Evolutionary conservation across 1,140 invertebrate species (phyloP).

Genomic region (Achatina immaculata): DNA sequence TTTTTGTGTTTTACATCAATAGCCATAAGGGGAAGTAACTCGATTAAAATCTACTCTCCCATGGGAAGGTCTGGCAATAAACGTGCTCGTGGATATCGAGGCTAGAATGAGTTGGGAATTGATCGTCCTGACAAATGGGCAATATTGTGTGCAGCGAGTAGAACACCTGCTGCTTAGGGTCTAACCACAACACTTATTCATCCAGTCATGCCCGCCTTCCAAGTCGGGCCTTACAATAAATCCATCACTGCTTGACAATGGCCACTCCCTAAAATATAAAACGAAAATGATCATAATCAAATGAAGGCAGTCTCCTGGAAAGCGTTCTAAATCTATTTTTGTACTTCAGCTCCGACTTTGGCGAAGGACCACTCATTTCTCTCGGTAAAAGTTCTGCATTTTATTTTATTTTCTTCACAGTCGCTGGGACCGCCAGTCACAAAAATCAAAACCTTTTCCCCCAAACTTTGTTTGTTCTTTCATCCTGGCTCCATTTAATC

Average conservation of each 20-base stretch:
- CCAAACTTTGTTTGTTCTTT: too few relatives aligned
- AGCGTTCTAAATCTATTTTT: not conserved
- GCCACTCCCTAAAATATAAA: not conserved
- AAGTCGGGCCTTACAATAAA: not conserved
- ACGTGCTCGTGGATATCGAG: not conserved
- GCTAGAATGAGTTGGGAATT: not conserved
- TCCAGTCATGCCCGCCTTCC: not conserved
- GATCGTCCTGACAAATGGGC: not conserved
- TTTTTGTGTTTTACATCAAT: not conserved
- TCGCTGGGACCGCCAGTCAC: too few relatives aligned
- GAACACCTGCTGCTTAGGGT: not conserved
- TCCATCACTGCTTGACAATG: not conserved
- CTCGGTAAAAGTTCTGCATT: too few relatives aligned
- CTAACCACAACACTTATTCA: not conserved
- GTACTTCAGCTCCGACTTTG: not conserved
- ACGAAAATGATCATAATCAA: not conserved
- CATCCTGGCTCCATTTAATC: too few relatives aligned
- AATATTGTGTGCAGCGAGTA: not conserved
- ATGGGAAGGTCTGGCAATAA: not conserved
- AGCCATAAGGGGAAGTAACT: not conserved
- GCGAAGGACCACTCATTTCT: not conserved
- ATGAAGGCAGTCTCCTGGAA: not conserved
- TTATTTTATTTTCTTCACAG: too few relatives aligned
- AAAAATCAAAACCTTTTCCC: too few relatives aligned
- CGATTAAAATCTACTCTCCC: not conserved